Evolutionary conservation across 1,140 invertebrate genomes (phyloP), one percentile per base, ranked within the genome.

Genomic region (Apis dorsata): DNA sequence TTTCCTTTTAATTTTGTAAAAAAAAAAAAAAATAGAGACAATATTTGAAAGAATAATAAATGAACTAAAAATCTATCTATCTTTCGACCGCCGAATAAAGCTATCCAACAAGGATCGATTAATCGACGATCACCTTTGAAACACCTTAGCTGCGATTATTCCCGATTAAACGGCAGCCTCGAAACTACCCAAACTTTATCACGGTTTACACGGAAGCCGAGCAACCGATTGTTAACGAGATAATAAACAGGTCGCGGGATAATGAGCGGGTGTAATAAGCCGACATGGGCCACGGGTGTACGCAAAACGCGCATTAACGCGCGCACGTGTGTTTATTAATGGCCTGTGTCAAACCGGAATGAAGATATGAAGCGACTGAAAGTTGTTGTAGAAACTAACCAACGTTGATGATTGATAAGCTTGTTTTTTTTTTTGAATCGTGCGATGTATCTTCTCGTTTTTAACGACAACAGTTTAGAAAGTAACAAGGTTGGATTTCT

Each of bases 151-250:
- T 24, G 15, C 13, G 24, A 17, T 13, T 44, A 24, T 49, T 28
- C 12, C 21, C 11, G 34, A 51, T 17, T n/a, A 62, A 73, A 21
- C 68, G 55, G 34, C 24, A 63, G 79, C 24, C 21, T 49, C 53
- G 13, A 44, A 79, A 53, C 55, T 21, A 63, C 53, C 62, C 69
- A 63, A 65, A 74, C 79, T 80, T 86, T 63, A 68, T 74, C 74
- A 44, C 28, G 63, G 69, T 60, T 78, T 68, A 86, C 28, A 51
- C 24, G 79, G 44, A 17, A 74, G 10, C 12, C 62, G 19, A 74
- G 10, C 21, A 68, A 62, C 73, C 49, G 15, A 19, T 34, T 66
- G 55, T n/a, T 44, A 78, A 70, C 63, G 21, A 82, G 57, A 86
- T 85, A 85, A 68, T 62, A 12, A 17, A 34, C 66, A 24, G n/a